A percentile compares a stretch with the other conserved stretches of the same genome.
Conservation (phyloP, 2,113 vertebrate species). For the Leucopsar rothschildi region DNA sequence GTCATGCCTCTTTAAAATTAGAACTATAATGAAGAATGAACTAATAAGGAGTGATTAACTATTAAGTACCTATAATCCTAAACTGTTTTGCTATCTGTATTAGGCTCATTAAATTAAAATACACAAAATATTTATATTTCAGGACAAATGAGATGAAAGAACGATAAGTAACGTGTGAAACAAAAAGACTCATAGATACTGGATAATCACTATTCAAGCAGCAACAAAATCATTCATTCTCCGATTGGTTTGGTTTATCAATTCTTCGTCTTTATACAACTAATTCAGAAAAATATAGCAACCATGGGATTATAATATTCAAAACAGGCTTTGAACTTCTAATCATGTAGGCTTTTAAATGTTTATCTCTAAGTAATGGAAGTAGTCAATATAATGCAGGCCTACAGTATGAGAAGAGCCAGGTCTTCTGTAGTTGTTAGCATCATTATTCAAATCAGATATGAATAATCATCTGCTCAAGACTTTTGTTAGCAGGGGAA, state of each 20-base stretch:
- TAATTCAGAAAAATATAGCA: not conserved
- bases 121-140: not conserved
- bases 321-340: not conserved
- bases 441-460: not conserved
- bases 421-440: not conserved
- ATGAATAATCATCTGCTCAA: not conserved
- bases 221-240: not conserved
- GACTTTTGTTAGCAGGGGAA: not conserved
- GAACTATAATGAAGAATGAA: not conserved
- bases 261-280: not conserved
- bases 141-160: not conserved
- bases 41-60: not conserved
- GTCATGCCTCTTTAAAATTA: not conserved
- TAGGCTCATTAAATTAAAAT: not conserved
- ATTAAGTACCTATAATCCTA: not conserved
- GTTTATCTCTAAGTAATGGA: not conserved
- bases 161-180: not conserved
- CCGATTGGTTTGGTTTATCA: not conserved
- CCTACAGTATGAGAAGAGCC: not conserved
- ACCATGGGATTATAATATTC: not conserved
- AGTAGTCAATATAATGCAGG: not conserved
- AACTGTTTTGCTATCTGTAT: not conserved
- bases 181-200: not conserved
- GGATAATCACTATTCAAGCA: not conserved
- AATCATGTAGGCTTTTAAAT: not conserved